Evolutionary conservation across 2,888 invertebrate genomes (phyloP).

Genomic region (Venusia cambrica): DNA sequence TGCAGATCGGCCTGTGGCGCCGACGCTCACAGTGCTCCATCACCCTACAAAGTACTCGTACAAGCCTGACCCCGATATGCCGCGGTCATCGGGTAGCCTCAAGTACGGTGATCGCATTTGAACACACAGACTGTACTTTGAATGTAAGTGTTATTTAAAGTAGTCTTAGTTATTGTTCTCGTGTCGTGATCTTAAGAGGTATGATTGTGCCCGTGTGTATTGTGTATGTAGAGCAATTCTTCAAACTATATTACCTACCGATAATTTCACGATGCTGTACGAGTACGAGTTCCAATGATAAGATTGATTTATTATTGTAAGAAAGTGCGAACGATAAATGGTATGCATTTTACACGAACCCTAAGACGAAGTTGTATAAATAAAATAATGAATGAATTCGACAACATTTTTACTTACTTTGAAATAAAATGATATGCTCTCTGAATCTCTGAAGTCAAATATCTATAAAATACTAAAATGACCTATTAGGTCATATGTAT

Average conservation of each 20-base stretch:
- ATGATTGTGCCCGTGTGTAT: constrained; percentile 32
- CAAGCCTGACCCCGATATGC: constrained; percentile 35
- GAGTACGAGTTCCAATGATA: constrained; percentile 44
- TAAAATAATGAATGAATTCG: constrained; percentile 34
- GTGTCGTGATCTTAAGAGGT: constrained; percentile 49
- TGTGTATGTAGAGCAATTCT: no score
- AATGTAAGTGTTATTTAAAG: constrained; percentile 37
- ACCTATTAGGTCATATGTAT: no score
- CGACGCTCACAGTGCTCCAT: constrained; percentile 25
- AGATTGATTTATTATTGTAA: constrained; percentile 42
- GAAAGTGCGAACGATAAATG: constrained; percentile 48
- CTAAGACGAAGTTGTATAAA: constrained; percentile 50
- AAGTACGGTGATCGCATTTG: constrained; percentile 70
- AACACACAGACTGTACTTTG: constrained; percentile 21
- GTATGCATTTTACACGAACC: constrained; percentile 69
- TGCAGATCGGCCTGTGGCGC: constrained; percentile 29
- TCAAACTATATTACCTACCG: no score
- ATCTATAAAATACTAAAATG: no score
- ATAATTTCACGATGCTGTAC: constrained; percentile 29
- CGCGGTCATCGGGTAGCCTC: constrained; percentile 46
- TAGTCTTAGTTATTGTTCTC: constrained; percentile 29
- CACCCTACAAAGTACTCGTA: constrained; percentile 32
- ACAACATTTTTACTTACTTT: constrained; percentile 25
- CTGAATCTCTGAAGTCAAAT: no score
- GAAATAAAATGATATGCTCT: no score